A percentile compares a stretch with the other conserved stretches of the same genome.
Evolutionary conservation across 2,797 vertebrate species (phyloP).

Genomic region (Catamblyrhynchus diadema): DNA sequence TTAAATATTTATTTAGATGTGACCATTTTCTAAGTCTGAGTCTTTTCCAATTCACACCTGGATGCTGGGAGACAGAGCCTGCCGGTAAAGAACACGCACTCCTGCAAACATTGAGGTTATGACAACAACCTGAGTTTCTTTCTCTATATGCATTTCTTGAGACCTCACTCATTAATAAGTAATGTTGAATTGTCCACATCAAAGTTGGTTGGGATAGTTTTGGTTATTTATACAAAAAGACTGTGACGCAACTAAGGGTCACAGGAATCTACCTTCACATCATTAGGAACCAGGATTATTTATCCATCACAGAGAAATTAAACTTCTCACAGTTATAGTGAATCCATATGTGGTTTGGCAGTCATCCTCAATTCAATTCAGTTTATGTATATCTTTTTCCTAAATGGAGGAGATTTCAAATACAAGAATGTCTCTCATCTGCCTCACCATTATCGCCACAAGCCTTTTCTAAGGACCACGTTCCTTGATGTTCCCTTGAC

Average conservation of each 20-base stretch:
- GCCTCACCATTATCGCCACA: neutral
- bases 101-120: neutral
- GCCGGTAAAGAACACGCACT: fast-evolving
- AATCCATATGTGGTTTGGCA: neutral
- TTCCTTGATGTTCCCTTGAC: neutral
- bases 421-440: neutral
- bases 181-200: neutral
- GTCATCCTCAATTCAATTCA: neutral
- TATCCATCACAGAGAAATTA: neutral
- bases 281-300: neutral
- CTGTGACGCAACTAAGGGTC: neutral
- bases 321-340: neutral
- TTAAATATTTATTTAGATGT: neutral
- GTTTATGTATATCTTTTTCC: neutral
- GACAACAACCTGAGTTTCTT: neutral
- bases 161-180: neutral
- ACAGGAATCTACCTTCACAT: neutral
- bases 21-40: neutral
- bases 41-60: neutral
- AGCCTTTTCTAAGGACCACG: neutral
- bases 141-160: neutral
- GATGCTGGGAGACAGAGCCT: neutral
- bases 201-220: neutral
- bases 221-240: neutral
- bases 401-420: neutral